phyloP scores from a whole-genome alignment of 1,140 invertebrate genomes.

The Drosophila grimshawi region DNA sequence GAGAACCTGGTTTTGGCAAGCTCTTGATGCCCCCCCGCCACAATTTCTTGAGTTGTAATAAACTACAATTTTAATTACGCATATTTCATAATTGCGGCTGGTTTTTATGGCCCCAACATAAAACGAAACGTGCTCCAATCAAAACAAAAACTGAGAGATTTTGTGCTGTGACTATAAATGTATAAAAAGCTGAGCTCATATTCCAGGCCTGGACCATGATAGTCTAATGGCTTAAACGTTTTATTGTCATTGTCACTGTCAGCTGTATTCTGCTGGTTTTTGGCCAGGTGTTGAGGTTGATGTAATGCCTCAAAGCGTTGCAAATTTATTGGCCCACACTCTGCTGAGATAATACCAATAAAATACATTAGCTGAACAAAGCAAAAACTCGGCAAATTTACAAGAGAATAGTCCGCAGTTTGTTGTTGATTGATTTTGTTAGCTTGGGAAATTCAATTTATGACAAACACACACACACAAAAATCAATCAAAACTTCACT shows the following conservation, averaged over 20 bases:
- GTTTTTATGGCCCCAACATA: not conserved
- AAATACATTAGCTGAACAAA: slow-evolving; percentile 57
- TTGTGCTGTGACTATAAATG: too few relatives aligned
- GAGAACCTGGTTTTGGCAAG: too few relatives aligned
- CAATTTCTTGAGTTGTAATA: too few relatives aligned
- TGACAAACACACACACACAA: slow-evolving; percentile 37
- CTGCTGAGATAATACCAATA: slow-evolving; percentile 28
- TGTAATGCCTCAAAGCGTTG: too few relatives aligned
- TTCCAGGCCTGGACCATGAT: too few relatives aligned
- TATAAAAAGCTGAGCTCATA: slow-evolving; percentile 9
- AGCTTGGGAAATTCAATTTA: slow-evolving; percentile 65
- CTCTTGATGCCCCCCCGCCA: too few relatives aligned
- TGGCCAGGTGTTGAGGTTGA: slow-evolving; percentile 26
- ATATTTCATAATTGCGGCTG: slow-evolving; percentile 14
- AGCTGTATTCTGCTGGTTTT: not conserved
- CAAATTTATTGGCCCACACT: too few relatives aligned
- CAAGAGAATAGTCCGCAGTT: slow-evolving; percentile 33
- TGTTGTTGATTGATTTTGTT: slow-evolving; percentile 67
- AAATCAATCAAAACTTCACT: slow-evolving; percentile 41
- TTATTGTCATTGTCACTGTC: not conserved
- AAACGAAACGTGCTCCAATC: too few relatives aligned
- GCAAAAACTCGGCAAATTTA: slow-evolving; percentile 38
- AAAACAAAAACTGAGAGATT: too few relatives aligned
- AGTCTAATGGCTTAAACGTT: slow-evolving; percentile 17
- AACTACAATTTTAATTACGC: slow-evolving; percentile 27